Evolutionary conservation across 2,888 invertebrate genomes (phyloP).

Genomic region (Melanchra persicariae): DNA sequence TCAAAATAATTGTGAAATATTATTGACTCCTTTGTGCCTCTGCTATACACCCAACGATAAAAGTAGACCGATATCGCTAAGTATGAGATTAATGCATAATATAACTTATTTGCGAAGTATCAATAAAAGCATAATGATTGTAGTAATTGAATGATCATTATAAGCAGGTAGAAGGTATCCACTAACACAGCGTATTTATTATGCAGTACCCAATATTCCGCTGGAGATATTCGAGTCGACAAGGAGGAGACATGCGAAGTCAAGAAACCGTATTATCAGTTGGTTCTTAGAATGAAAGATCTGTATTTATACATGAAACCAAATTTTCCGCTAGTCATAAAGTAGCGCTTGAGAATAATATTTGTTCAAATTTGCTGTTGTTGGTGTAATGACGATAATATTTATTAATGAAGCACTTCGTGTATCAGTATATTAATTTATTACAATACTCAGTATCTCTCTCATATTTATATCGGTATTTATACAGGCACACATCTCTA

Average conservation of each 20-base stretch:
- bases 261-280: conserved; percentile 91
- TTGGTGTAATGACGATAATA: conserved; percentile 75
- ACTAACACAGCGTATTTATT: conserved; percentile 90
- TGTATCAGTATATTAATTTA: conserved; percentile 73
- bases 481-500: conserved; percentile 77
- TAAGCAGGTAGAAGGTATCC: conserved; percentile 72
- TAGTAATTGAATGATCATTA: conserved; percentile 65
- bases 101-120: conserved; percentile 39
- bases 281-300: conserved; percentile 90
- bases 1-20: conserved; percentile 33
- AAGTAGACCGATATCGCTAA: conserved; percentile 48
- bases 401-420: conserved; percentile 70
- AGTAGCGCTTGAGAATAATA: conserved; percentile 84
- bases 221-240: conserved; percentile 91
- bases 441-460: conserved; percentile 74
- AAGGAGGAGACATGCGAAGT: conserved; percentile 89
- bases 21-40: conserved; percentile 45
- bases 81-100: conserved; percentile 41
- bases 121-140: conserved; percentile 34
- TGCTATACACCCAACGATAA: conserved; percentile 36
- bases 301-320: conserved; percentile 78
- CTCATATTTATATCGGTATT: conserved; percentile 75
- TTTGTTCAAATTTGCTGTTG: conserved; percentile 77
- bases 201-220: conserved; percentile 91
- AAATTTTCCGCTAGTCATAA: conserved; percentile 85